A percentile compares a stretch with the other conserved stretches of the same genome.
Evolutionary conservation across 2,113 vertebrate species (phyloP).

Genomic region (Numida meleagris): DNA sequence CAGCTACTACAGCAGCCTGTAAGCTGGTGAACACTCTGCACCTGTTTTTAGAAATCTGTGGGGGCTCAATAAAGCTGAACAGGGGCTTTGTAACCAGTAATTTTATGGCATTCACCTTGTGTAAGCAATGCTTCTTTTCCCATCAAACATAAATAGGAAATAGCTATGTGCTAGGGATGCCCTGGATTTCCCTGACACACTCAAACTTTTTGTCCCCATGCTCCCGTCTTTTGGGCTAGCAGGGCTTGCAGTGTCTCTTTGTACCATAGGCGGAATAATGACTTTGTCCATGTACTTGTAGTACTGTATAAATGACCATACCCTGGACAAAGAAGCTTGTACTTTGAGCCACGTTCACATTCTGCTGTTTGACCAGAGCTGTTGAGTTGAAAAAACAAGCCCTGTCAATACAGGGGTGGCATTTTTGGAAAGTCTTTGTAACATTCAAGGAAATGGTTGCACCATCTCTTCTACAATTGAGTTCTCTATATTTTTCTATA

Average conservation of each 20-base stretch:
- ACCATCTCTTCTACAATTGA: background rate
- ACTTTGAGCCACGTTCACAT: background rate
- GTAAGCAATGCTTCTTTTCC: background rate
- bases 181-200: no score
- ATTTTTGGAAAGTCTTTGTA: background rate
- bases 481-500: background rate
- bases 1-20: background rate
- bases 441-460: background rate
- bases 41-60: background rate
- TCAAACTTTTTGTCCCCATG: background rate
- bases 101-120: background rate
- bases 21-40: background rate
- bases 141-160: background rate
- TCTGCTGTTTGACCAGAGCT: accelerated
- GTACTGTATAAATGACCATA: background rate
- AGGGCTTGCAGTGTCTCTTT: background rate
- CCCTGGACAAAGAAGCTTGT: background rate
- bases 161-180: background rate
- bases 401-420: background rate
- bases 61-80: background rate
- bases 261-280: background rate
- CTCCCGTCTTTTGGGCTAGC: background rate
- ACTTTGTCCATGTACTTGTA: background rate
- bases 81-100: background rate
- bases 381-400: background rate